Evolutionary conservation across 2,113 vertebrate species (phyloP).

Genomic region (Brevimyrus niger): DNA sequence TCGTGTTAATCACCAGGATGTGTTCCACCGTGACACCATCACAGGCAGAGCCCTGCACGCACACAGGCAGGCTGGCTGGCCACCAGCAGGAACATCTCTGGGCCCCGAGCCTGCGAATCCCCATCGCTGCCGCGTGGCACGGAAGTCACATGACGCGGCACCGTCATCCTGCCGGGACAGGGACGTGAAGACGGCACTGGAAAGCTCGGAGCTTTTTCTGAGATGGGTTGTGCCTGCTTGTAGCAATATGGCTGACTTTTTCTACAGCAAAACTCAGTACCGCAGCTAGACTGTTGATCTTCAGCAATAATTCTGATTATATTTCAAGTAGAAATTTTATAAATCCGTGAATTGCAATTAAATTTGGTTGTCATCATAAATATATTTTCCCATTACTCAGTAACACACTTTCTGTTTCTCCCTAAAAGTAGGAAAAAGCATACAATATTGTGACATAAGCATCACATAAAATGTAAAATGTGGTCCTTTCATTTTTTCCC

Average conservation of each 20-base stretch:
- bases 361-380: background rate
- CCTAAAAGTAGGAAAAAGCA: background rate
- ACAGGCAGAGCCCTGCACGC: background rate
- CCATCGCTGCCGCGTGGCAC: background rate
- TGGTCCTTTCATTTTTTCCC: background rate
- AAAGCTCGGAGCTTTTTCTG: background rate
- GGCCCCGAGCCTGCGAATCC: background rate
- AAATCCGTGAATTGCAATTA: background rate
- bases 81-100: background rate
- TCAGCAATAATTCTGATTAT: background rate
- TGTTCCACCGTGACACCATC: background rate
- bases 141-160: background rate
- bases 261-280: background rate
- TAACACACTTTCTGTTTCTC: background rate
- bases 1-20: constrained; percentile 35
- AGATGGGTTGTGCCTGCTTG: background rate
- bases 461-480: background rate
- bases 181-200: background rate
- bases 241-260: background rate
- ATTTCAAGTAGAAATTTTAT: background rate
- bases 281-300: background rate
- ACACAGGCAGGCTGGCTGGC: background rate
- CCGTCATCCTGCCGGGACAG: background rate
- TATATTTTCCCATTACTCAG: background rate
- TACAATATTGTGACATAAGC: background rate